phyloP scores from a whole-genome alignment of 2,888 invertebrate genomes.

The Megaustenia siamemsis region DNA sequence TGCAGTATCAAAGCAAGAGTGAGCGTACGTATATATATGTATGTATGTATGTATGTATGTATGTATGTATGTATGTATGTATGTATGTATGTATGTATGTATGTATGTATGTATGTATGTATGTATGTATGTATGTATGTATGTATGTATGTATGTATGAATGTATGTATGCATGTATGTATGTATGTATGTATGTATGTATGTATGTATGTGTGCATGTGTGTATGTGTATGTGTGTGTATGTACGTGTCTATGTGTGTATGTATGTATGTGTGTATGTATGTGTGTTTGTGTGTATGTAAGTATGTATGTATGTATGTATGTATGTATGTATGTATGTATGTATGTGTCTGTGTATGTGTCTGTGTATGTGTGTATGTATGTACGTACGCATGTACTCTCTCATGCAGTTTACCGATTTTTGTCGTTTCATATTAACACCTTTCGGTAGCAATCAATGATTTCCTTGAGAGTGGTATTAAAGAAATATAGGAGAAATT shows the following conservation, averaged over 20 bases:
- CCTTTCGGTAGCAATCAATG: too few relatives aligned
- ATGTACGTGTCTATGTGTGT: neutral
- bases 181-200: constrained; percentile 44
- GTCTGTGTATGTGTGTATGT: neutral
- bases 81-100: constrained; percentile 42
- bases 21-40: too few relatives aligned
- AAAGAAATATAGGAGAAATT: too few relatives aligned
- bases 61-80: constrained; percentile 29
- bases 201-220: constrained; percentile 37
- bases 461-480: too few relatives aligned
- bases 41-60: constrained; percentile 27
- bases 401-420: too few relatives aligned
- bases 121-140: constrained; percentile 33
- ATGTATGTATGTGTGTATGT: too few relatives aligned
- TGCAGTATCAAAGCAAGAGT: too few relatives aligned
- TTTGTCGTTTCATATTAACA: too few relatives aligned
- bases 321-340: constrained; percentile 14
- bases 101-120: constrained; percentile 39
- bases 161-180: constrained; percentile 42
- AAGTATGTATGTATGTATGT: too few relatives aligned
- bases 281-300: too few relatives aligned
- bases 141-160: constrained; percentile 36
- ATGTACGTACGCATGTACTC: neutral
- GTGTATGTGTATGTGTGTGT: constrained; percentile 39
- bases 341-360: neutral